Conservation (phyloP, 1,140 invertebrate species). For the Drosophila takahashii region DNA sequence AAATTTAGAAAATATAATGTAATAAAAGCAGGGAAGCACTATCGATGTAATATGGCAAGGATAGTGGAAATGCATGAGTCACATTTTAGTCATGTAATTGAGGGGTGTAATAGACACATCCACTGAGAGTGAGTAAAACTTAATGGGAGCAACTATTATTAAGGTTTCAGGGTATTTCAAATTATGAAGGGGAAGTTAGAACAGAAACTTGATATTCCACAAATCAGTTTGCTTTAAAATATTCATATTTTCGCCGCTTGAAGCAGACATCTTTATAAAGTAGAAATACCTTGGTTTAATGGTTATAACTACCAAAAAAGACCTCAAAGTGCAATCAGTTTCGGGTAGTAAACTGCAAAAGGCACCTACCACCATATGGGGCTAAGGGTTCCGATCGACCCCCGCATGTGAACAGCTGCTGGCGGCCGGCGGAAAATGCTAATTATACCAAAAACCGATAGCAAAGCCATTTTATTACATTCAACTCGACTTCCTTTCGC, state of each 20-base stretch:
- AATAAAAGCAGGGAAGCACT: constrained; percentile 22
- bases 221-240: too few relatives aligned
- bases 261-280: neutral
- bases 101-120: neutral
- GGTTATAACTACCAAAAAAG: neutral
- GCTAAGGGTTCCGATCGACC: neutral
- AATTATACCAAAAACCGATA: constrained; percentile 64
- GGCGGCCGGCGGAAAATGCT: constrained; percentile 56
- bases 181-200: too few relatives aligned
- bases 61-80: constrained; percentile 13
- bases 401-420: constrained; percentile 47
- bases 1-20: constrained; percentile 50
- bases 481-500: constrained; percentile 50
- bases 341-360: constrained; percentile 1
- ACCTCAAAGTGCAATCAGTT: constrained; percentile 1
- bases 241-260: too few relatives aligned
- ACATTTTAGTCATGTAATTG: neutral
- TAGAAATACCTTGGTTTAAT: neutral
- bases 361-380: constrained; percentile 14
- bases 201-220: too few relatives aligned
- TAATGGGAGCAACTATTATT: neutral
- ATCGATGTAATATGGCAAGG: constrained; percentile 19
- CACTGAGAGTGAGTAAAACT: neutral
- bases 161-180: neutral
- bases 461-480: constrained; percentile 55